A percentile compares a stretch with the other conserved stretches of the same genome.
Evolutionary conservation across 2,888 invertebrate species (phyloP).

Genomic region (Synanthedon myopaeformis): DNA sequence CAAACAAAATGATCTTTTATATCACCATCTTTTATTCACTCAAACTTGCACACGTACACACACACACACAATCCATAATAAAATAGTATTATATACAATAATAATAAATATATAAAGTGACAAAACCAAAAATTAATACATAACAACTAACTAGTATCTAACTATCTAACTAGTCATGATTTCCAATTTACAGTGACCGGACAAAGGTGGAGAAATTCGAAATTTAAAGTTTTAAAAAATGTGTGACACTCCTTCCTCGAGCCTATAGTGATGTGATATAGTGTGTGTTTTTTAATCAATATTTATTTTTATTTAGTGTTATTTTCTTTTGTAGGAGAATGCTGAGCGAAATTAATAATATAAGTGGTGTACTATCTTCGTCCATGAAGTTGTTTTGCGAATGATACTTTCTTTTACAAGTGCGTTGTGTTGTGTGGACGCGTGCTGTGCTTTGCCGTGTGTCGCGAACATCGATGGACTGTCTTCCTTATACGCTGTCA

Average conservation of each 20-base stretch:
- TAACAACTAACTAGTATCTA: too few relatives aligned
- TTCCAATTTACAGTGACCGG: slow-evolving; percentile 68
- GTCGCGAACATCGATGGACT: slow-evolving; percentile 33
- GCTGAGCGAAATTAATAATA: slow-evolving; percentile 68
- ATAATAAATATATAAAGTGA: too few relatives aligned
- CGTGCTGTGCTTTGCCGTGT: slow-evolving; percentile 51
- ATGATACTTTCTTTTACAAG: slow-evolving; percentile 64
- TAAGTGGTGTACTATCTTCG: slow-evolving; percentile 66
- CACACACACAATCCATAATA: slow-evolving; percentile 12
- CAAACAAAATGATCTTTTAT: too few relatives aligned
- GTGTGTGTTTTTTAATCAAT: slow-evolving; percentile 39
- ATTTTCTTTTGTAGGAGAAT: slow-evolving; percentile 68
- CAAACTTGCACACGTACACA: slow-evolving; percentile 12
- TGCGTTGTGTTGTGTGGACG: slow-evolving; percentile 61
- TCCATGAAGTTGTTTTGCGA: slow-evolving; percentile 69
- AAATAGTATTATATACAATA: background rate
- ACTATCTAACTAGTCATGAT: slow-evolving; percentile 61
- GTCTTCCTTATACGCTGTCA: slow-evolving; percentile 6
- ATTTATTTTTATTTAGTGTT: slow-evolving; percentile 40
- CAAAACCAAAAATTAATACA: too few relatives aligned
- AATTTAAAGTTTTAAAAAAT: slow-evolving; percentile 30
- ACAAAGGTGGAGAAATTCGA: slow-evolving; percentile 63
- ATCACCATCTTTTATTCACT: too few relatives aligned
- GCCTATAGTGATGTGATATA: slow-evolving; percentile 48
- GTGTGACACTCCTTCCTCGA: slow-evolving; percentile 27